Base-by-base conservation (phyloP, 2,888 invertebrate species). In the Tiliacea citrago region DNA sequence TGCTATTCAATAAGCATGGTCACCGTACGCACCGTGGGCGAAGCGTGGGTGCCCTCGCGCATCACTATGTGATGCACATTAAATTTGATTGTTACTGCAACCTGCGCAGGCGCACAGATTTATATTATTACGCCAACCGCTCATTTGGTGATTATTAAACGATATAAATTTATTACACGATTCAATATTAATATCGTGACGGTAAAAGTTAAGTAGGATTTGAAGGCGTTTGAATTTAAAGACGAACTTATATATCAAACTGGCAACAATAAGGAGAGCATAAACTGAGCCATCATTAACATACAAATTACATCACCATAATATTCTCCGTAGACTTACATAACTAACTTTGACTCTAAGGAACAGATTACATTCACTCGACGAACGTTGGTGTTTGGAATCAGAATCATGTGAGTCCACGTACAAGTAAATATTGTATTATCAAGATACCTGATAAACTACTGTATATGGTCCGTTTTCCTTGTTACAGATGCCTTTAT, bases 31-130 rank as follows among this genome's bases (percentile, higher is more conserved):
- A 89, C 89, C 88, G 94, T 94, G 93, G 94, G 94, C 92, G 93
- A 88, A 92, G 93, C 93, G 94, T 94, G 93, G 95, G 95, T 92
- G 93, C 93, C 86, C 88, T 84, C 85, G 90, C 90, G 88, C 93
- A 93, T 93, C 93, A 91, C 91, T 91, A 88, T 90, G 91, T 92
- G 92, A 93, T 90, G 93, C 91, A 91, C 93, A 94, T 95, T 93
- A 93, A 94, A 93, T 93, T 94, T 92, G 94, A 93, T 94, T 93
- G 92, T 92, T 92, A 85, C 90, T 89, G 90, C 92, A 93, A 92
- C 91, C 89, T 91, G 92, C 89, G 90, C 89, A 74, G 75, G 83
- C 81, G 77, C 85, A 87, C 84, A 88, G 89, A 92, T 93, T 92
- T 92, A 93, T 91, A 90, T 88, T 88, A 85, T 77, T 87, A 85